phyloP scores from a whole-genome alignment of 2,888 invertebrate genomes.

The Cheilosia soror region DNA sequence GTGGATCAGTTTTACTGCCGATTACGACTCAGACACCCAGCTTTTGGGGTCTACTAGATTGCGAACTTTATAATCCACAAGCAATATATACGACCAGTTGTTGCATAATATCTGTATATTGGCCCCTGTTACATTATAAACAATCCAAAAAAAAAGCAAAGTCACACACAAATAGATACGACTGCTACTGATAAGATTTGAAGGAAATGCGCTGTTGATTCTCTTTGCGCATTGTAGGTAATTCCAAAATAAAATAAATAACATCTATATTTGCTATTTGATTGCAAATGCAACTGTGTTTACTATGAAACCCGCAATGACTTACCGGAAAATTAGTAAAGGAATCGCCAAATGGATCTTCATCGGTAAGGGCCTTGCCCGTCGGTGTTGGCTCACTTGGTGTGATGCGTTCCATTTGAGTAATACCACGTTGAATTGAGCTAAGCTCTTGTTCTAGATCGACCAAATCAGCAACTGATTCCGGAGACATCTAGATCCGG shows the following conservation, averaged over 20 bases:
- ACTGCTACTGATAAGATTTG: slow-evolving; percentile 19
- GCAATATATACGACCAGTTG: too few species aligned
- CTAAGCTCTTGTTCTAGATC: slow-evolving; percentile 94
- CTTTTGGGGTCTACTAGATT: too few species aligned
- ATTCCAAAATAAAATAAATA: neutral
- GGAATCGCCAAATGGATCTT: slow-evolving; percentile 91
- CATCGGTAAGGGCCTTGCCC: slow-evolving; percentile 84
- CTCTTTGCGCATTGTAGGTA: slow-evolving; percentile 12
- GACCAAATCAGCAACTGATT: slow-evolving; percentile 91
- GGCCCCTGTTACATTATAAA: neutral
- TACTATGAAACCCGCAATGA: neutral
- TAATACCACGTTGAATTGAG: slow-evolving; percentile 93
- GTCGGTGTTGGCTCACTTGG: slow-evolving; percentile 88
- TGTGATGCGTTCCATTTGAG: slow-evolving; percentile 94
- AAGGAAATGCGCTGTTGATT: neutral
- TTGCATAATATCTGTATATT: too few species aligned
- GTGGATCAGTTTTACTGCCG: too few species aligned
- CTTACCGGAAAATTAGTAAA: slow-evolving; percentile 86
- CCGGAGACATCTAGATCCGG: slow-evolving; percentile 82
- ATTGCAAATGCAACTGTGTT: neutral
- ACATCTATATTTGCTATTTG: neutral
- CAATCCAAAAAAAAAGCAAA: neutral
- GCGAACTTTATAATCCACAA: too few species aligned
- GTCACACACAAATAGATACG: neutral
- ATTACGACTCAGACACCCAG: too few species aligned